phyloP scores from a whole-genome alignment of 1,140 invertebrate genomes.

The Drosophila prosaltans region DNA sequence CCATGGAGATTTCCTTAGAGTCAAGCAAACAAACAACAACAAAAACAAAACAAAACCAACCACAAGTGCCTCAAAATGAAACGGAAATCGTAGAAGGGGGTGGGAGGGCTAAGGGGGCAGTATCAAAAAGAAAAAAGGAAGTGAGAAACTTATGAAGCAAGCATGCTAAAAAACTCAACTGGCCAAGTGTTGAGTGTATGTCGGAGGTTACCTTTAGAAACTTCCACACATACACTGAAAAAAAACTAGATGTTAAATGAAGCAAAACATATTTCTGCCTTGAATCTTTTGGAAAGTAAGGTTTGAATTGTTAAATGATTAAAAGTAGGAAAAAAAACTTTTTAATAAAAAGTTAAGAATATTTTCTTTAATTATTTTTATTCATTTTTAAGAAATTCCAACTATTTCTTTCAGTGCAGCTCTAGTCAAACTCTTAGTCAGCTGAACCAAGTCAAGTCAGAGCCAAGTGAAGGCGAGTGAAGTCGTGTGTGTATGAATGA shows the following conservation, averaged over 20 bases:
- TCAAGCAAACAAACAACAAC: slow-evolving; percentile 24
- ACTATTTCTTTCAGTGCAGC: slow-evolving; percentile 40
- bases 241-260: not conserved
- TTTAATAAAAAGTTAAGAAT: too few relatives aligned
- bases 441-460: slow-evolving; percentile 28
- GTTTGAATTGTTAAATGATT: too few relatives aligned
- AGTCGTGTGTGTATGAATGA: slow-evolving; percentile 55
- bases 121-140: slow-evolving; percentile 9
- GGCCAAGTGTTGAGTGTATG: slow-evolving; percentile 69
- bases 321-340: too few relatives aligned
- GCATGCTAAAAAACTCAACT: slow-evolving; percentile 42
- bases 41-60: slow-evolving; percentile 26
- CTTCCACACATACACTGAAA: slow-evolving; percentile 37
- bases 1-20: slow-evolving; percentile 69
- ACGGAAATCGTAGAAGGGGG: slow-evolving; percentile 20
- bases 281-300: too few relatives aligned
- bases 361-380: too few relatives aligned
- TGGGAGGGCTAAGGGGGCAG: not conserved
- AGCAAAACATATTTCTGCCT: too few relatives aligned
- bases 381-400: too few relatives aligned
- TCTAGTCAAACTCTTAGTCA: slow-evolving; percentile 43
- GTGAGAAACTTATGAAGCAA: slow-evolving; percentile 23
- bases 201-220: slow-evolving; percentile 35
- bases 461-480: slow-evolving; percentile 37
- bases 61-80: slow-evolving; percentile 50